Evolutionary conservation across 2,113 vertebrate species (phyloP).

Genomic region (Rhagologus leucostigma): DNA sequence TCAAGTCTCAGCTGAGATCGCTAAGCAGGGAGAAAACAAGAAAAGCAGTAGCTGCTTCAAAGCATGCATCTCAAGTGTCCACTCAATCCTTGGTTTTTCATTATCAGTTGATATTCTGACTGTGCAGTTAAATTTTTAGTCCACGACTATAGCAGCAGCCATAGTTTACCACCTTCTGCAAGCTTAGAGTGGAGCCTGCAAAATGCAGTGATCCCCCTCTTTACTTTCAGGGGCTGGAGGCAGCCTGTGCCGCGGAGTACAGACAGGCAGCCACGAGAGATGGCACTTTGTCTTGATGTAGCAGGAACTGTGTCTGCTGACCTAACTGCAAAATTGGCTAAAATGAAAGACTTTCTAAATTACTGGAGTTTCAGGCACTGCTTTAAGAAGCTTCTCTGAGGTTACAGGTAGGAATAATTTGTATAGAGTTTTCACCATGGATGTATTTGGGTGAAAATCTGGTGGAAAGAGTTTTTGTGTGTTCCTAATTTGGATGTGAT

Average conservation of each 20-base stretch:
- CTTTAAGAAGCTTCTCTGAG: neutral
- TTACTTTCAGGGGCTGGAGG: neutral
- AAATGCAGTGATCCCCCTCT: neutral
- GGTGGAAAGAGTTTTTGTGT: neutral
- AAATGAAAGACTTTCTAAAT: neutral
- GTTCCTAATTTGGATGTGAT: neutral
- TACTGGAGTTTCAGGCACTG: neutral
- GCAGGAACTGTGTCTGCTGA: neutral
- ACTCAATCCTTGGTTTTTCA: neutral
- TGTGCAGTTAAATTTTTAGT: neutral
- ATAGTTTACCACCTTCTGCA: neutral
- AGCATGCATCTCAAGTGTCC: neutral
- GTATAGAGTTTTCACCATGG: neutral
- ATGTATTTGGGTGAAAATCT: neutral
- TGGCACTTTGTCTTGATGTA: neutral
- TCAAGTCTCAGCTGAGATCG: neutral
- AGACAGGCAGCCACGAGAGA: neutral
- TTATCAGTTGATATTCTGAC: neutral
- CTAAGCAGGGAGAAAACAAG: neutral
- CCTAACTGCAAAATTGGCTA: neutral
- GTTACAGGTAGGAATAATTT: neutral
- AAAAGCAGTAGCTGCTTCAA: neutral
- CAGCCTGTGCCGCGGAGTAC: neutral
- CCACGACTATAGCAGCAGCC: neutral
- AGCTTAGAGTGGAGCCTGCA: neutral